These are phyloP conservation scores for Lasioglossum marginatum DNA, from an alignment of 2,888 invertebrate species.

Conservation along the genomic window DNA sequence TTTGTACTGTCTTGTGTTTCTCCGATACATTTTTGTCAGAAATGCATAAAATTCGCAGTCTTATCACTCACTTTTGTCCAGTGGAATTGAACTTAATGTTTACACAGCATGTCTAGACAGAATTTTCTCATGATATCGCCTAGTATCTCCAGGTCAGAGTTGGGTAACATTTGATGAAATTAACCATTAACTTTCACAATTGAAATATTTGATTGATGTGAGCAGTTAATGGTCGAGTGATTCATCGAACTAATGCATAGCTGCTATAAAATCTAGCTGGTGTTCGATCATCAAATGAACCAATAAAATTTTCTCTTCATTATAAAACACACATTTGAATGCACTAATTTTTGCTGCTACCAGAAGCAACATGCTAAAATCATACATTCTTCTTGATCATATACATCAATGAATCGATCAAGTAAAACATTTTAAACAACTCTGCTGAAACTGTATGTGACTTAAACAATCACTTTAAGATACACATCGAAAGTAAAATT, in stretches of 20 bases:
- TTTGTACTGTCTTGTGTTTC: too few species aligned
- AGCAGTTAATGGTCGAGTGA: not conserved
- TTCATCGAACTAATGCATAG: not conserved
- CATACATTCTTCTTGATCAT: not conserved
- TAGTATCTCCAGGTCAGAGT: not conserved
- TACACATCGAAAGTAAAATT: not conserved
- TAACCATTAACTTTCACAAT: not conserved
- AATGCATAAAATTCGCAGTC: not conserved
- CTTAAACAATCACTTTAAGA: not conserved
- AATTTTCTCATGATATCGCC: not conserved
- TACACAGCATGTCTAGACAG: not conserved
- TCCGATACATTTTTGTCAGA: too few species aligned
- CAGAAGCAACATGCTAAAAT: not conserved
- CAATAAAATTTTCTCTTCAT: not conserved
- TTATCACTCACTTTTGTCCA: not conserved
- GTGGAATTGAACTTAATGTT: not conserved
- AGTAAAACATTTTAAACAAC: not conserved
- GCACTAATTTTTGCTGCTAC: not conserved
- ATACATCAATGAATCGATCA: not conserved
- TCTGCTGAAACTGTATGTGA: not conserved
- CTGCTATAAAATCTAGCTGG: not conserved
- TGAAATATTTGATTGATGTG: not conserved
- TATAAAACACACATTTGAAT: not conserved
- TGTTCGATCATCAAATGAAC: not conserved
- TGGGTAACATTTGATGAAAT: not conserved